Evolutionary conservation across 2,797 vertebrate species (phyloP), one percentile per base, ranked within the genome.

Genomic region (Rhinatrema bivittatum): DNA sequence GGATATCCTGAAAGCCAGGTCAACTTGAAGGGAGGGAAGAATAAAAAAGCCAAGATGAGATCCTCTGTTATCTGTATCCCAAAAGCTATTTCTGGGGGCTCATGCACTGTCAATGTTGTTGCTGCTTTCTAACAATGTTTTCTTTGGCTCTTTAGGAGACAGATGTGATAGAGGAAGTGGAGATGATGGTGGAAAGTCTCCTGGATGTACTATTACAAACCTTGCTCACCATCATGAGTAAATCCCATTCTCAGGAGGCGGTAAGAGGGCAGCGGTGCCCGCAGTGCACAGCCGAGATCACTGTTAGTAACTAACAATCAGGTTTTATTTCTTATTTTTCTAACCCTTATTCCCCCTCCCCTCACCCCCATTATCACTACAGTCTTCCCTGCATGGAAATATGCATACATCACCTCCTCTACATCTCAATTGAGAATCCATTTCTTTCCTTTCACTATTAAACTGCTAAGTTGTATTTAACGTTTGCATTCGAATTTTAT

Each of bases 181-280:
- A 99, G 77, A 98, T 99, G 95, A 93, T 99, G 89, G 95, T 98
- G 78, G 95, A 99, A 72, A 98, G 94, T 70, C 89, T 99, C 55
- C 82, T 99, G 72, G 96, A 98, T n/a, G 96, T 98, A 56, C 87
- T 99, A 60, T 90, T 99, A 48, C 95, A 99, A 85, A 99, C 96
- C 52, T 87, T 99, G 59, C 89, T 98, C 72, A 90, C 93, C 74
- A 98, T 99, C 72, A 95, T 99, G 93, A 97, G 93, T 89, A 98
- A 95, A 89, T 94, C 93, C 39, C 95, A 98, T 64, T 88, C 93
- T 63, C 91, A 94, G 84, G 96, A 98, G 87, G 94, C 93, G 67
- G 91, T 94, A 90, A 91, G 96, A 88, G 94, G 94, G 72, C 96
- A 98, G 70, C 91, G 94, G 69, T 99, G 96, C 84, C 94, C 96